phyloP scores from a whole-genome alignment of 2,797 vertebrate species.

The Micrastur ruficollis region DNA sequence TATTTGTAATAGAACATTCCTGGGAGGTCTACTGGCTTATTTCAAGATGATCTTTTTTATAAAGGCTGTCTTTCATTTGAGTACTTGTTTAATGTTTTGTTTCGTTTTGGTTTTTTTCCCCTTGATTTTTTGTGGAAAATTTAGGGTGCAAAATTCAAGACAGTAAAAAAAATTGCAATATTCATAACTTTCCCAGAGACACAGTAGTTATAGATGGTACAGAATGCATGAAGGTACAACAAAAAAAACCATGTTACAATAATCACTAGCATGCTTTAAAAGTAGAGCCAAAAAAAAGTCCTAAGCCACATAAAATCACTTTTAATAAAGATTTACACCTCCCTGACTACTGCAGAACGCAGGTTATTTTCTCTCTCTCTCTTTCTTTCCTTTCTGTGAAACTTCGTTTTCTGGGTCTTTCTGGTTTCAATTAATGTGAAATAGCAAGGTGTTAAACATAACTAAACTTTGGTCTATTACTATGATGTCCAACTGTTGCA shows the following conservation, averaged over 20 bases:
- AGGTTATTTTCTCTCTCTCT: neutral
- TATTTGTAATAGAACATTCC: slow-evolving; percentile 59
- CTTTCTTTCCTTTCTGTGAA: neutral
- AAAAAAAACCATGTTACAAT: neutral
- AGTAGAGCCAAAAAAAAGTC: neutral
- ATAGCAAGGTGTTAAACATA: neutral
- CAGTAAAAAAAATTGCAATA: neutral
- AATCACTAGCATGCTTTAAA: neutral
- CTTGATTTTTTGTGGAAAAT: neutral
- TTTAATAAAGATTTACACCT: neutral
- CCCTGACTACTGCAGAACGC: neutral
- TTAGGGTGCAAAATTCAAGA: neutral
- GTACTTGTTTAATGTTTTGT: neutral
- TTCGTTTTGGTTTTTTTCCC: neutral
- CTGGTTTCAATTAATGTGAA: neutral
- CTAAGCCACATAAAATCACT: neutral
- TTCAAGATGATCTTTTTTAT: slow-evolving; percentile 18
- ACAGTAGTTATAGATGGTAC: neutral
- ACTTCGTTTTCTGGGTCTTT: neutral
- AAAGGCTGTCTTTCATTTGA: neutral
- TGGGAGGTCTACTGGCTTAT: slow-evolving; percentile 44
- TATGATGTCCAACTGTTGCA: neutral
- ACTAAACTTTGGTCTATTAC: neutral
- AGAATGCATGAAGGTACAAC: neutral
- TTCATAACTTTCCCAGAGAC: neutral